phyloP scores from a whole-genome alignment of 2,797 vertebrate genomes.

The Clarias laeviceps region DNA sequence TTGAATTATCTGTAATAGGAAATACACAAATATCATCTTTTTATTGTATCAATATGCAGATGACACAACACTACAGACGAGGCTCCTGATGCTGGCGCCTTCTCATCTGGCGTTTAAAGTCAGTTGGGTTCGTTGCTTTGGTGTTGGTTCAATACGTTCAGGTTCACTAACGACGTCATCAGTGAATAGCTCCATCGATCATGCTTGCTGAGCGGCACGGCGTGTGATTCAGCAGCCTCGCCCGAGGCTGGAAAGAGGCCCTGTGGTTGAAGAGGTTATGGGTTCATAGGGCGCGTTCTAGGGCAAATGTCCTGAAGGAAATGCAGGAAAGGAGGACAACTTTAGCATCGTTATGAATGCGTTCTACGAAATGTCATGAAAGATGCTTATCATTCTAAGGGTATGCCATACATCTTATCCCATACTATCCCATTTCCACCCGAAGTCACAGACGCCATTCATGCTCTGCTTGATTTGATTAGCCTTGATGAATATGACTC shows the following conservation, averaged over 20 bases:
- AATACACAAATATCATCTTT: no score
- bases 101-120: slow-evolving; percentile 56
- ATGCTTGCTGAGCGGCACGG: slow-evolving; percentile 65
- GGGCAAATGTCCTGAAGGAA: slow-evolving; percentile 40
- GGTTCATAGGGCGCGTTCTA: slow-evolving; percentile 38
- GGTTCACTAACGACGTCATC: slow-evolving; percentile 77
- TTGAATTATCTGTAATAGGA: not conserved
- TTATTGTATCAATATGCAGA: not conserved
- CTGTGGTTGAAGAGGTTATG: slow-evolving; percentile 32
- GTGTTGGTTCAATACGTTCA: slow-evolving; percentile 75
- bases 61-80: not conserved
- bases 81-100: not conserved
- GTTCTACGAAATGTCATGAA: not conserved
- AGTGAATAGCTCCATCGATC: slow-evolving; percentile 74
- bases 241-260: slow-evolving; percentile 44
- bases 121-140: slow-evolving; percentile 67
- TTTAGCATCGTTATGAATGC: not conserved
- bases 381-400: not conserved
- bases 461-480: slow-evolving; percentile 81
- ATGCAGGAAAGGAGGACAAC: slow-evolving; percentile 1
- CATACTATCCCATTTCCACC: slow-evolving; percentile 68
- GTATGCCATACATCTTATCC: slow-evolving; percentile 42
- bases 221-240: slow-evolving; percentile 58
- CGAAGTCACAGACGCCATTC: slow-evolving; percentile 76
- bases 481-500: slow-evolving; percentile 77